These are phyloP conservation scores for Pelecanus crispus DNA, from an alignment of 2,113 vertebrate species.

Conservation along the genomic window DNA sequence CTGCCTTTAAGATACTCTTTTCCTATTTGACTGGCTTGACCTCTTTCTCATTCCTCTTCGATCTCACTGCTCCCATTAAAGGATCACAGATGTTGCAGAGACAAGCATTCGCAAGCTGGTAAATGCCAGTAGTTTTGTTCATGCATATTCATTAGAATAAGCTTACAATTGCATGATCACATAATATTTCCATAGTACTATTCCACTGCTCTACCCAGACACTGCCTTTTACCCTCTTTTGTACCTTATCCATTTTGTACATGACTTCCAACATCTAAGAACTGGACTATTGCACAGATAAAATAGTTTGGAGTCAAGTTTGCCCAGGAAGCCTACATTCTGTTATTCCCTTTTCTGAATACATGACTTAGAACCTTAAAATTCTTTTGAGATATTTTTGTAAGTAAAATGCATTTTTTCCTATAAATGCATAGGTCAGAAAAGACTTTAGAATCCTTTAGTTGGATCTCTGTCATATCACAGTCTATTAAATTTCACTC, in stretches of 20 bases:
- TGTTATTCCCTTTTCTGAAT: background rate
- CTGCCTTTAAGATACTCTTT: background rate
- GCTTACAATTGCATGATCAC: background rate
- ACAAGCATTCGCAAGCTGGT: background rate
- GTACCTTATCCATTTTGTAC: background rate
- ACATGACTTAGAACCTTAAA: background rate
- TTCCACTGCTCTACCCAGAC: background rate
- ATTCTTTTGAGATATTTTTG: background rate
- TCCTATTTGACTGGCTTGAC: background rate
- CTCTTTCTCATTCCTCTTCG: background rate
- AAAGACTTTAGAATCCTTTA: background rate
- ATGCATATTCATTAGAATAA: background rate
- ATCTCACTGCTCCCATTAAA: background rate
- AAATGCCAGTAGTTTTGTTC: background rate
- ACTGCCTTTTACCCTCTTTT: background rate
- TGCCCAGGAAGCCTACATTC: background rate
- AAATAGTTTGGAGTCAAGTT: background rate
- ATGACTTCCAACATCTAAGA: background rate
- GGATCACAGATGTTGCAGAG: background rate
- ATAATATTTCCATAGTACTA: background rate
- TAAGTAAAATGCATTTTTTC: background rate
- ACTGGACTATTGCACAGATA: background rate
- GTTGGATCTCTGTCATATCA: background rate
- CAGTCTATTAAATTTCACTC: background rate
- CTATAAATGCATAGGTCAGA: background rate